Evolutionary conservation across 2,888 invertebrate species (phyloP).

Genomic region (Venustoraphidia nigricollis): DNA sequence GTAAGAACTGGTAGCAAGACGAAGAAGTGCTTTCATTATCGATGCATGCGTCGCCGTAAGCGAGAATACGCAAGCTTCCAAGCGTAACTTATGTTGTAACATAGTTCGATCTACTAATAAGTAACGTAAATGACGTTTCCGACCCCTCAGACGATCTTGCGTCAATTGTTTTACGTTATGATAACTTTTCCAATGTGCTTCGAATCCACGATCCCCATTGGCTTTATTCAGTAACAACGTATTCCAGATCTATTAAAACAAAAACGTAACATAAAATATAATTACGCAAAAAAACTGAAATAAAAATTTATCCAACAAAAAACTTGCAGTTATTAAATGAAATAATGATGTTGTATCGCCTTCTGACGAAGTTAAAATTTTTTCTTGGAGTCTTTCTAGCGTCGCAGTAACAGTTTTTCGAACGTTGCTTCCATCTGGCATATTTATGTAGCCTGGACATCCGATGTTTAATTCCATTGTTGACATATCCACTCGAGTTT

Average conservation of each 20-base stretch:
- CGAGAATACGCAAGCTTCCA: slow-evolving; percentile 26
- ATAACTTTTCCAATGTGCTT: slow-evolving; percentile 49
- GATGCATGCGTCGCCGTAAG: slow-evolving; percentile 44
- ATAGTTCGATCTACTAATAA: slow-evolving; percentile 48
- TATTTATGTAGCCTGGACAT: slow-evolving; percentile 21
- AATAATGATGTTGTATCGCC: slow-evolving; percentile 65
- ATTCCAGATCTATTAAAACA: slow-evolving; percentile 48
- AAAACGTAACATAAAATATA: slow-evolving; percentile 1
- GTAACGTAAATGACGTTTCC: slow-evolving; percentile 42
- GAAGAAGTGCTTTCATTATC: slow-evolving; percentile 43
- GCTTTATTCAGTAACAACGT: slow-evolving; percentile 38
- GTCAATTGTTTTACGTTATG: slow-evolving; percentile 42
- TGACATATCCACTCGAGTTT: slow-evolving; percentile 2
- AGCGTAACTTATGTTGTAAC: slow-evolving; percentile 46
- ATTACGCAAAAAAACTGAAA: not conserved
- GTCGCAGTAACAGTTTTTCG: slow-evolving; percentile 42
- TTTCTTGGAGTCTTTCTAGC: slow-evolving; percentile 44
- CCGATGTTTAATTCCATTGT: slow-evolving; percentile 16
- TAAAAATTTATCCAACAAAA: not conserved
- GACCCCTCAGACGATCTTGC: slow-evolving; percentile 45
- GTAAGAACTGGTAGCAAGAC: slow-evolving; percentile 49
- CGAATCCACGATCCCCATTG: slow-evolving; percentile 36
- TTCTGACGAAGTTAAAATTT: slow-evolving; percentile 47
- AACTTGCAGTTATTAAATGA: slow-evolving; percentile 24
- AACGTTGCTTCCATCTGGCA: slow-evolving; percentile 56